These are phyloP conservation scores for Axis porcinus DNA, from an alignment of 2,113 vertebrate species.

Conservation along the genomic window DNA sequence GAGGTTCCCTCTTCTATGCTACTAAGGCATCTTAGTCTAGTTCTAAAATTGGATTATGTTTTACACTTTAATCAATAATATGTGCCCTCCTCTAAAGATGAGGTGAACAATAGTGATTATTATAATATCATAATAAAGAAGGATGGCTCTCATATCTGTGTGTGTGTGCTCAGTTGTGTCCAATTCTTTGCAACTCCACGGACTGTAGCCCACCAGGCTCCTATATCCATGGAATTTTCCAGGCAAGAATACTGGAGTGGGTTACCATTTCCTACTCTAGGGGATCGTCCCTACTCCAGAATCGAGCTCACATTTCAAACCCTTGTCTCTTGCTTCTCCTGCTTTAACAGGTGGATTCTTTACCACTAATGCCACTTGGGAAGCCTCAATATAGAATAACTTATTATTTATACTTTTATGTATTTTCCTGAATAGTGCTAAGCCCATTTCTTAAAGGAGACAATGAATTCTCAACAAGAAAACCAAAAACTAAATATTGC, in stretches of 20 bases:
- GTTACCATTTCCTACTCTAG: not conserved
- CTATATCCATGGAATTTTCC: not conserved
- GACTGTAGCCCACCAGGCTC: not conserved
- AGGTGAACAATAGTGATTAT: not conserved
- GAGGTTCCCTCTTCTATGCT: not conserved
- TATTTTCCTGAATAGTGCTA: not conserved
- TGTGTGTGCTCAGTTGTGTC: not conserved
- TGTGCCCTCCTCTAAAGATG: not conserved
- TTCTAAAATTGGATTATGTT: not conserved
- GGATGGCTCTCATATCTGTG: not conserved
- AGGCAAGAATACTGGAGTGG: not conserved
- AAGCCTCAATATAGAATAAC: not conserved
- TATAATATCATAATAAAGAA: not conserved
- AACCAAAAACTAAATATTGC: not conserved
- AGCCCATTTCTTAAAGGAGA: not conserved
- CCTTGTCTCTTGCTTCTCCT: not conserved
- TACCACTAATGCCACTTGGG: not conserved
- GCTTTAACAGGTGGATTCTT: not conserved
- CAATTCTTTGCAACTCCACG: not conserved
- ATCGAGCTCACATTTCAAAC: accelerated
- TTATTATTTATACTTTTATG: not conserved
- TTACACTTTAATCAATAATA: not conserved
- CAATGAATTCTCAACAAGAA: not conserved
- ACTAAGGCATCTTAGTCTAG: not conserved
- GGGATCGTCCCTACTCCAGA: not conserved